A percentile compares a stretch with the other conserved stretches of the same genome.
Conservation (phyloP, 1,140 invertebrate genomes). For the Micrasema minimum region DNA sequence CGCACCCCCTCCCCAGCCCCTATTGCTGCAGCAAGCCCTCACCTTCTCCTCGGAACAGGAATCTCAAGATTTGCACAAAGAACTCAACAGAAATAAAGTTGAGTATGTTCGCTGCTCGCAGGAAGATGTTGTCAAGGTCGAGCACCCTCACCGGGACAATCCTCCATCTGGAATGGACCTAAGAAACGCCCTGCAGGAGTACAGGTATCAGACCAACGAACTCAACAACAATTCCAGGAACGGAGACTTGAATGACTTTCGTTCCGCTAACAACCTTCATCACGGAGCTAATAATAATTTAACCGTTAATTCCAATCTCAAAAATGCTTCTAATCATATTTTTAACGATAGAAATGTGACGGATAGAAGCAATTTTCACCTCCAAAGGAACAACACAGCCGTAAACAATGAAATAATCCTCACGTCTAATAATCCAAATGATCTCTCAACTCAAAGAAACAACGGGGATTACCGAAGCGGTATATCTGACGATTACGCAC, state of each 20-base stretch:
- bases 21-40: conserved; percentile 44
- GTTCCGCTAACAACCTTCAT: conserved; percentile 34
- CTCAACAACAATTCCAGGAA: conserved; percentile 47
- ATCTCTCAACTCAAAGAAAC: conserved; percentile 45
- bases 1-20: conserved; percentile 29
- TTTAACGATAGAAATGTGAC: conserved; percentile 24
- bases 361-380: conserved; percentile 37
- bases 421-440: conserved; percentile 45
- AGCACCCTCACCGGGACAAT: conserved; percentile 37
- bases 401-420: conserved; percentile 46
- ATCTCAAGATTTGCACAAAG: conserved; percentile 19
- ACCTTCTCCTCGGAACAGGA: conserved; percentile 43
- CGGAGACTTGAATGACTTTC: conserved; percentile 42
- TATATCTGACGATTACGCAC: conserved; percentile 38
- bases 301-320: conserved; percentile 40
- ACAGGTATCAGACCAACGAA: conserved; percentile 46
- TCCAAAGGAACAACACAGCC: conserved; percentile 29
- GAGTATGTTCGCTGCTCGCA: conserved; percentile 45
- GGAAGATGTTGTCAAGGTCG: conserved; percentile 34
- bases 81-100: conserved; percentile 35
- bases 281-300: conserved; percentile 32
- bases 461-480: conserved; percentile 46
- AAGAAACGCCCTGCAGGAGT: conserved; percentile 50
- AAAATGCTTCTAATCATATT: conserved; percentile 44
- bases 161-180: conserved; percentile 45